Conservation (phyloP, 2,797 vertebrate genomes). For the Galago senegalensis region DNA sequence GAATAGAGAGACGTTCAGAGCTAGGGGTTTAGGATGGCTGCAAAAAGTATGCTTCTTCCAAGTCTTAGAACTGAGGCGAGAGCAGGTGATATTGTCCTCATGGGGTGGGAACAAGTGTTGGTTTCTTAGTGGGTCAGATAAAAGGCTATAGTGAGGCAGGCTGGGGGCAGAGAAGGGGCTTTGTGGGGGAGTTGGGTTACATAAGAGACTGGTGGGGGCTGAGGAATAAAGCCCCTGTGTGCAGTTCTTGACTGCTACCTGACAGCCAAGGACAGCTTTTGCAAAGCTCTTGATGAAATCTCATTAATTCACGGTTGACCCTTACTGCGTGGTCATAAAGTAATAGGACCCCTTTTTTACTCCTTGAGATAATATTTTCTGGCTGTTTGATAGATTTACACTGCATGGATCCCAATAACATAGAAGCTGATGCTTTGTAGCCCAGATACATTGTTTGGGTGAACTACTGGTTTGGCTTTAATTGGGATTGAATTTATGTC, state of each 20-base stretch:
- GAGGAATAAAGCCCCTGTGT: not conserved
- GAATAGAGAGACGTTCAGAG: not conserved
- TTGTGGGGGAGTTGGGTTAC: not conserved
- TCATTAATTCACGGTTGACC: not conserved
- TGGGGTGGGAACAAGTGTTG: not conserved
- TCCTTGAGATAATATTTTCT: not conserved
- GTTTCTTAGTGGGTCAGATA: not conserved
- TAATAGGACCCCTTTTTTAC: not conserved
- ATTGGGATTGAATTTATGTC: not conserved
- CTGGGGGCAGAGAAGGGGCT: not conserved
- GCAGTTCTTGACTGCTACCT: not conserved
- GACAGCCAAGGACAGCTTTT: not conserved
- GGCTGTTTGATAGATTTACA: not conserved
- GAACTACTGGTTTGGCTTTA: not conserved
- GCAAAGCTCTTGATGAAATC: not conserved
- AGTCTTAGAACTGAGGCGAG: not conserved
- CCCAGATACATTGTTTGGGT: not conserved
- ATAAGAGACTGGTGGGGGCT: not conserved
- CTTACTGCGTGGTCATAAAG: not conserved
- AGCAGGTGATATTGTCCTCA: not conserved
- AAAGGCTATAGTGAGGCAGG: not conserved
- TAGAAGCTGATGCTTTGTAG: not conserved
- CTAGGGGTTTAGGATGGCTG: not conserved
- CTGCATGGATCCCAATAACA: not conserved
- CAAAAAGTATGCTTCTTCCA: not conserved